phyloP scores from a whole-genome alignment of 2,888 invertebrate genomes.

The Dexiosoma caninum region DNA sequence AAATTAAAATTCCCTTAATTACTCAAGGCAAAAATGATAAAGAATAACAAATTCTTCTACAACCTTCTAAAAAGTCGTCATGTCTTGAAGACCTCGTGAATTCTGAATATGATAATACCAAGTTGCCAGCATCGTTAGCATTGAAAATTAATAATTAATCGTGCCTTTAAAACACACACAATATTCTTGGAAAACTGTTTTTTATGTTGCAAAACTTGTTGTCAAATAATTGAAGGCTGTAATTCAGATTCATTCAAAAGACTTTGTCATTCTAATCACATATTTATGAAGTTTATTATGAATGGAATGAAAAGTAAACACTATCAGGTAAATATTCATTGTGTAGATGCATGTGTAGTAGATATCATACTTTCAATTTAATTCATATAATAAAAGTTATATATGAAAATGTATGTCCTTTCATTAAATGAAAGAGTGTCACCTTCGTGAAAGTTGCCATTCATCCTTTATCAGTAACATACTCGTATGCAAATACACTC shows the following conservation, averaged over 20 bases:
- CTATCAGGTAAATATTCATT: not conserved
- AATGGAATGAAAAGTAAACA: slow-evolving; percentile 27
- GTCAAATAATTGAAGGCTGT: not conserved
- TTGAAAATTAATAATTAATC: too few relatives aligned
- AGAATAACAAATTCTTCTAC: too few relatives aligned
- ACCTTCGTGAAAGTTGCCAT: not conserved
- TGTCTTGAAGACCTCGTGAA: too few relatives aligned
- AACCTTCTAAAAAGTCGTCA: too few relatives aligned
- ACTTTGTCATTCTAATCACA: not conserved
- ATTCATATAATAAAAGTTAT: not conserved
- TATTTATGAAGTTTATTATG: slow-evolving; percentile 18
- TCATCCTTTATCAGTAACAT: not conserved
- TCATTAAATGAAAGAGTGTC: not conserved
- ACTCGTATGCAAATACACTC: not conserved
- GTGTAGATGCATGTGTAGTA: too few relatives aligned
- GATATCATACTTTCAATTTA: not conserved
- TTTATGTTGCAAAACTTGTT: too few relatives aligned
- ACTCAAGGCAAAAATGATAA: too few relatives aligned
- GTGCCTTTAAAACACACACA: too few relatives aligned
- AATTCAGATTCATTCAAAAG: not conserved
- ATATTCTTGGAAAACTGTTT: too few relatives aligned
- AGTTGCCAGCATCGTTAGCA: too few relatives aligned
- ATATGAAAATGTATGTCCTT: not conserved
- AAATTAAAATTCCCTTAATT: too few relatives aligned
- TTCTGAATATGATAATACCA: too few relatives aligned